These are phyloP conservation scores for Mionectes macconnelli DNA, from an alignment of 2,113 vertebrate species.

Conservation along the genomic window DNA sequence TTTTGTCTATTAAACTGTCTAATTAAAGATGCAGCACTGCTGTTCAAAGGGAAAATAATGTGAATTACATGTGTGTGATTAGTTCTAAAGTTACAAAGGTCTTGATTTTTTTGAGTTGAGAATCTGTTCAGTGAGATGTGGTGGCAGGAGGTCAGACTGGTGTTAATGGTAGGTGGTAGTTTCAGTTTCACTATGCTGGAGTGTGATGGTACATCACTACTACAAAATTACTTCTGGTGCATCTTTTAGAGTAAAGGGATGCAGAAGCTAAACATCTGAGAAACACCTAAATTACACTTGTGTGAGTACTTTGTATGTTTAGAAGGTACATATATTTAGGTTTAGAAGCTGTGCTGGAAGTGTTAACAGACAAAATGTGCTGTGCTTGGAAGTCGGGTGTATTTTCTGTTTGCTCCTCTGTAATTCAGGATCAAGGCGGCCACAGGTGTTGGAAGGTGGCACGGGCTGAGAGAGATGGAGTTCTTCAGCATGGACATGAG, in stretches of 20 bases:
- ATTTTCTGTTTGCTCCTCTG: neutral
- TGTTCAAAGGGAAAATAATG: neutral
- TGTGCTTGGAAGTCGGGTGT: fast-evolving
- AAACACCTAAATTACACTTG: neutral
- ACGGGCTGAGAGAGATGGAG: neutral
- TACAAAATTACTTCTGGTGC: neutral
- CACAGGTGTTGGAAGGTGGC: neutral
- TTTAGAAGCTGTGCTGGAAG: neutral
- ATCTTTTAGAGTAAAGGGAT: neutral
- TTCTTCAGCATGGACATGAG: neutral
- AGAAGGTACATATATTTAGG: neutral
- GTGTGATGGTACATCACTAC: neutral
- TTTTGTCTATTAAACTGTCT: neutral
- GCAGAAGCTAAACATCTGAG: neutral
- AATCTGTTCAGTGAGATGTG: neutral
- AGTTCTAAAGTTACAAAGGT: neutral
- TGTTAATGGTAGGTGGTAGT: fast-evolving
- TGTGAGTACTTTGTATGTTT: neutral
- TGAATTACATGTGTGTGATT: neutral
- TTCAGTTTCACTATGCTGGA: neutral
- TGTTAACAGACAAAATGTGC: neutral
- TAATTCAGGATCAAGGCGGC: neutral
- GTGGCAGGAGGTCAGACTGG: neutral
- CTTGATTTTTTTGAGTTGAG: neutral
- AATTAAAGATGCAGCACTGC: neutral